Conservation (phyloP, 2,797 vertebrate genomes). For the Myripristis jacobus region DNA sequence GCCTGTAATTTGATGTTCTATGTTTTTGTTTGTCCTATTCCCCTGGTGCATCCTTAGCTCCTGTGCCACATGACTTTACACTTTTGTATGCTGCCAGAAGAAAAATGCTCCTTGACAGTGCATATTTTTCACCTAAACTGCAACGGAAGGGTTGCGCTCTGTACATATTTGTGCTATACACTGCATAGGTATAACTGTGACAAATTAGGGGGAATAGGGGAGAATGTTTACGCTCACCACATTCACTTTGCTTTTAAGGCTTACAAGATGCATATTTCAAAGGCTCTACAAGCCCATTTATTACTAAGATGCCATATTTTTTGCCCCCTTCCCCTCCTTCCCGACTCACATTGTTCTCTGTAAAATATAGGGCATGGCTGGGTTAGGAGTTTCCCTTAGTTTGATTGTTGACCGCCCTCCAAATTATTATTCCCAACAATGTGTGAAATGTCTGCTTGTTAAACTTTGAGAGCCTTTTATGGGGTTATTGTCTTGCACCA, state of each 20-base stretch:
- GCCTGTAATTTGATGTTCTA: constrained; percentile 70
- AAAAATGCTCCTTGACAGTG: constrained; percentile 75
- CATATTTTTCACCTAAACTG: constrained; percentile 69
- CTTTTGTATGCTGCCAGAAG: constrained; percentile 57
- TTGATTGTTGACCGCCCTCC: constrained; percentile 25
- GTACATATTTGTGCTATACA: constrained; percentile 63
- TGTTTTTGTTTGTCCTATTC: constrained; percentile 74
- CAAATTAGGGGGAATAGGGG: constrained; percentile 66
- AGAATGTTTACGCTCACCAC: constrained; percentile 20
- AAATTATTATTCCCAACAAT: constrained; percentile 43
- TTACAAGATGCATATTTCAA: constrained; percentile 20
- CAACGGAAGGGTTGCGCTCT: constrained; percentile 49
- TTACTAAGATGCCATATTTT: constrained; percentile 11
- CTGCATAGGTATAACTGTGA: constrained; percentile 62
- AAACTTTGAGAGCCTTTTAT: constrained; percentile 37
- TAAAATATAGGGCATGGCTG: neutral
- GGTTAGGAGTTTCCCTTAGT: neutral
- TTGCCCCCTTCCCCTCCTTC: constrained; percentile 1
- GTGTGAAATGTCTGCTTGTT: constrained; percentile 19
- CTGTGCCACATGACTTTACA: constrained; percentile 62
- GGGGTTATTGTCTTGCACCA: constrained; percentile 19
- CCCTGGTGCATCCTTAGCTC: constrained; percentile 59
- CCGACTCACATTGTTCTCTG: constrained; percentile 5
- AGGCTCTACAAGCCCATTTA: constrained; percentile 22
- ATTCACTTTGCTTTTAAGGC: constrained; percentile 34